Evolutionary conservation across 2,113 vertebrate genomes (phyloP).

Genomic region (Panurus biarmicus): DNA sequence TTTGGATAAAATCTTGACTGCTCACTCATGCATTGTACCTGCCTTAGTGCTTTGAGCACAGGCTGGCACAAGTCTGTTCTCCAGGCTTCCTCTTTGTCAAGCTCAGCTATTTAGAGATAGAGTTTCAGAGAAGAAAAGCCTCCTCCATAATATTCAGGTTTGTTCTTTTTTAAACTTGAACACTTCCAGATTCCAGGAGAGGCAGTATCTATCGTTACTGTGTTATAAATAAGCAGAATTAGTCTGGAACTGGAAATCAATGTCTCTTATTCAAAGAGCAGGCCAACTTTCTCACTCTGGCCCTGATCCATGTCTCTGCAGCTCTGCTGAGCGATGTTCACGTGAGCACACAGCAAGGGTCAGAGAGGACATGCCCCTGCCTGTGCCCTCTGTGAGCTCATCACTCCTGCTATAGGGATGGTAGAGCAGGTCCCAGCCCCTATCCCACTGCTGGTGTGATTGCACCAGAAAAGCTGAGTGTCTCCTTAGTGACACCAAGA

Average conservation of each 20-base stretch:
- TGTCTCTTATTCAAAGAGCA: neutral
- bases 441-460: neutral
- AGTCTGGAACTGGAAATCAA: neutral
- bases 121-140: neutral
- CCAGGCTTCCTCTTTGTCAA: neutral
- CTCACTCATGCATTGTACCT: neutral
- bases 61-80: neutral
- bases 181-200: neutral
- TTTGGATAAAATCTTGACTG: neutral
- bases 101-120: neutral
- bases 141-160: neutral
- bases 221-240: neutral
- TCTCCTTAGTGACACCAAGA: neutral
- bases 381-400: neutral
- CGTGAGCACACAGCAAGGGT: fast-evolving
- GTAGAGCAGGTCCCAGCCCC: neutral
- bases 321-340: neutral
- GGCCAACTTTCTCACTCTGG: neutral
- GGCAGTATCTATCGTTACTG: neutral
- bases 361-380: neutral
- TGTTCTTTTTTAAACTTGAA: neutral
- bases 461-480: neutral
- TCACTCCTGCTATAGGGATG: fast-evolving
- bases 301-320: fast-evolving
- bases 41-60: neutral